Percentiles rank a stretch among this genome's conserved stretches.
These are phyloP conservation scores for Brachyistius frenatus DNA, from an alignment of 2,113 vertebrate genomes.

Conservation along the genomic window DNA sequence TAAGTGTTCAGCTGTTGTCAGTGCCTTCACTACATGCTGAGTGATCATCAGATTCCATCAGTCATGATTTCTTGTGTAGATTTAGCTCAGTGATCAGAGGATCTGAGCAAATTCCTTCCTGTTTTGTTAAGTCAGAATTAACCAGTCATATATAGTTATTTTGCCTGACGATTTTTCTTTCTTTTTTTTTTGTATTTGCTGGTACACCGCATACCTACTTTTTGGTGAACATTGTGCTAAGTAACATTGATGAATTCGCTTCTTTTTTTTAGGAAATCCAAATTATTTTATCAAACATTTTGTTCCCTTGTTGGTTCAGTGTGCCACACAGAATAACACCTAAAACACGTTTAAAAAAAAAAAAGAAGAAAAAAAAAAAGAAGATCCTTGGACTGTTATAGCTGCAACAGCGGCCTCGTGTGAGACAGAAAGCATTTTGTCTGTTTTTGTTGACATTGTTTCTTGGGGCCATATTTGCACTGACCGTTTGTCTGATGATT, in stretches of 20 bases:
- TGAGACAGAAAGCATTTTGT: constrained; percentile 26
- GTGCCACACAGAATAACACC: constrained; percentile 18
- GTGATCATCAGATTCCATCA: constrained; percentile 55
- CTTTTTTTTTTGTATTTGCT: constrained; percentile 24
- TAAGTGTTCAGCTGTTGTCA: constrained; percentile 63
- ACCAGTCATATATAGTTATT: constrained; percentile 8
- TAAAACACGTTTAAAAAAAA: neutral
- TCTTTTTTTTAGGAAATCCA: constrained; percentile 27
- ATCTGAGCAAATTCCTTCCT: constrained; percentile 55
- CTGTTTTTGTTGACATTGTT: constrained; percentile 48
- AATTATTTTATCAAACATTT: constrained; percentile 17
- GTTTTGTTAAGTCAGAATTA: constrained; percentile 41
- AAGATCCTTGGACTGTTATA: constrained; percentile 40
- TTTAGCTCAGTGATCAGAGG: constrained; percentile 27
- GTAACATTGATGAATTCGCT: constrained; percentile 18
- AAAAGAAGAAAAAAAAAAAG: neutral
- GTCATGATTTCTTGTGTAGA: constrained; percentile 34
- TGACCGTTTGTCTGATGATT: constrained; percentile 63
- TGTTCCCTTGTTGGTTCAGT: constrained; percentile 8
- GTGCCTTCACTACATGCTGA: constrained; percentile 78
- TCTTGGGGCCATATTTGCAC: constrained; percentile 79
- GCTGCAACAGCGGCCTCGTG: constrained; percentile 44
- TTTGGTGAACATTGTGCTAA: constrained; percentile 36
- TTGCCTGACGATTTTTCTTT: neutral
- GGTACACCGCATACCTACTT: constrained; percentile 12